Conservation (phyloP, 2,797 vertebrate species). For the Eulemur coronatus region DNA sequence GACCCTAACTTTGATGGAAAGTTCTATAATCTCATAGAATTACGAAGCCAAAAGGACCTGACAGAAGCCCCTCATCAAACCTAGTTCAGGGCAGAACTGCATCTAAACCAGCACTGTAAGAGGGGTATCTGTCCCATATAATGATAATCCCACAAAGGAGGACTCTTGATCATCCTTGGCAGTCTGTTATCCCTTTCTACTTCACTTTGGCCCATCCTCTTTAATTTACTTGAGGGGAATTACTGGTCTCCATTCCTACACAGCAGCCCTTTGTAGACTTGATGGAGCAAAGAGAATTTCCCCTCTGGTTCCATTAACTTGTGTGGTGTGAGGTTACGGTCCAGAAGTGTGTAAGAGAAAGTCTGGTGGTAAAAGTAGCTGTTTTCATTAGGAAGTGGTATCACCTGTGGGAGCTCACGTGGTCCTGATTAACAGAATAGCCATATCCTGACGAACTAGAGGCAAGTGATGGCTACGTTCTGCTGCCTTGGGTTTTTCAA, state of each 20-base stretch:
- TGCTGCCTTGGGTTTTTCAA: background rate
- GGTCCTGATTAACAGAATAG: background rate
- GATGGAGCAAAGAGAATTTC: slow-evolving; percentile 13
- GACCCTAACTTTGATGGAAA: slow-evolving; percentile 14
- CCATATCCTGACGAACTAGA: background rate
- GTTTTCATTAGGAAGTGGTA: background rate
- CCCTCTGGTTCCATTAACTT: background rate
- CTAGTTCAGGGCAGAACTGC: slow-evolving; percentile 6
- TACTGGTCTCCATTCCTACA: background rate
- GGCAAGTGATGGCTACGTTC: background rate
- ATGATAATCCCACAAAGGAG: slow-evolving; percentile 1
- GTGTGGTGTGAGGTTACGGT: background rate
- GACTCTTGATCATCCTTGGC: background rate
- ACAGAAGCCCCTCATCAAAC: background rate
- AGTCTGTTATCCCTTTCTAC: slow-evolving; percentile 2
- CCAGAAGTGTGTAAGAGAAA: background rate
- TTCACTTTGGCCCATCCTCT: slow-evolving; percentile 28
- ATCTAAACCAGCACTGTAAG: background rate
- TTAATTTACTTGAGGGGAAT: slow-evolving; percentile 2
- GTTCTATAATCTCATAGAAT: slow-evolving; percentile 52
- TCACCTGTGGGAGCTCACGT: background rate
- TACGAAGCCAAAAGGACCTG: background rate
- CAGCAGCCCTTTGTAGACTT: slow-evolving; percentile 36
- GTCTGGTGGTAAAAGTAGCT: background rate
- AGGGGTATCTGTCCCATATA: background rate